These are phyloP conservation scores for Monochamus alternatus DNA, from an alignment of 2,888 invertebrate species.

Conservation along the genomic window DNA sequence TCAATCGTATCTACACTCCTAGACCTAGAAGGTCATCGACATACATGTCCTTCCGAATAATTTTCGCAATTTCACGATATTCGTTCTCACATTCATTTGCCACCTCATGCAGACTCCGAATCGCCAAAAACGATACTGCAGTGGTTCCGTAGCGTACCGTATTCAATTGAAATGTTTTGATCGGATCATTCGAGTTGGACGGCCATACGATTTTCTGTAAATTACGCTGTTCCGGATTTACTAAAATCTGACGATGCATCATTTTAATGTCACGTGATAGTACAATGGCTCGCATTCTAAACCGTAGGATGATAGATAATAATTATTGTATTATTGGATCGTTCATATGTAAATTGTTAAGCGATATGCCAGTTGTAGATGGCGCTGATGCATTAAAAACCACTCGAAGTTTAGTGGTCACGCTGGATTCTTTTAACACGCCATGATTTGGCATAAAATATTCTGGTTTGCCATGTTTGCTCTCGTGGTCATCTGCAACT, in stretches of 20 bases:
- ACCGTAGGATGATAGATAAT: conserved; percentile 26
- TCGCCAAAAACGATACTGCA: conserved; percentile 28
- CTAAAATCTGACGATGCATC: conserved; percentile 39
- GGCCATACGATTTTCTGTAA: conserved; percentile 41
- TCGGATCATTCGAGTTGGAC: background rate
- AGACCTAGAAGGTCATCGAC: conserved; percentile 35
- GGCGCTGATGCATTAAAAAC: conserved; percentile 33
- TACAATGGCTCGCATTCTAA: conserved; percentile 36
- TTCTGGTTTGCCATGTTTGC: too few species aligned
- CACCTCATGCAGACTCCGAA: conserved; percentile 29
- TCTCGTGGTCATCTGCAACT: background rate
- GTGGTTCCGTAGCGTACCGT: conserved; percentile 30
- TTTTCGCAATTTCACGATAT: conserved; percentile 10
- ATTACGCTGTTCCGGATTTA: background rate
- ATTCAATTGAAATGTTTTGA: conserved; percentile 10
- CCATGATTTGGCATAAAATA: conserved; percentile 37
- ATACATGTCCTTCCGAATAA: conserved; percentile 30
- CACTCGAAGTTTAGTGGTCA: conserved; percentile 37
- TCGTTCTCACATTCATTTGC: background rate
- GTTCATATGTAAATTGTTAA: conserved; percentile 31
- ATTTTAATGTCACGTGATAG: conserved; percentile 36
- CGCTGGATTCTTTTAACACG: conserved; percentile 30
- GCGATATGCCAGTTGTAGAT: conserved; percentile 12
- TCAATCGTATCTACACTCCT: conserved; percentile 4
- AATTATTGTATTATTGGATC: conserved; percentile 39